These are phyloP conservation scores for Phylloscopus trochiloides DNA, from an alignment of 2,113 vertebrate genomes.

Conservation along the genomic window DNA sequence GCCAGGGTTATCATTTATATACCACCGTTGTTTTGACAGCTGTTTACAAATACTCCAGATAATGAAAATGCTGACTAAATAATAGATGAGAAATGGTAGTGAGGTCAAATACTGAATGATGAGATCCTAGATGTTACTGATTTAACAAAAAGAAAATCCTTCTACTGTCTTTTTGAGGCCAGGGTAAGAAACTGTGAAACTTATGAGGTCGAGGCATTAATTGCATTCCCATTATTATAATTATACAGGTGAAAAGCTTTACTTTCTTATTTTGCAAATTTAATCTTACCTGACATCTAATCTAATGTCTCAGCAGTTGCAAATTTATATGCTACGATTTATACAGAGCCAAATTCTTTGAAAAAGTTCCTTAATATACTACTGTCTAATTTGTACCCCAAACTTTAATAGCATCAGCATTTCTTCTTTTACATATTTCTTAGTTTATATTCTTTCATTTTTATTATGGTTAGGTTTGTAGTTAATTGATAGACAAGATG, in stretches of 20 bases:
- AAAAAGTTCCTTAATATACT: rapidly evolving
- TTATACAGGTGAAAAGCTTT: background rate
- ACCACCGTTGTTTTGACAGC: background rate
- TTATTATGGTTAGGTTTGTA: background rate
- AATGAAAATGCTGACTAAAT: background rate
- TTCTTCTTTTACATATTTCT: background rate
- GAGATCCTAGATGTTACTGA: background rate
- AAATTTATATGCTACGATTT: background rate
- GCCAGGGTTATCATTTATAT: background rate
- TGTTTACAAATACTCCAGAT: slow-evolving; percentile 11
- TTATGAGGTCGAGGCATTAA: background rate
- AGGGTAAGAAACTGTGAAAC: background rate
- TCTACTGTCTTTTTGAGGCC: background rate
- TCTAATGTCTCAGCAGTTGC: background rate
- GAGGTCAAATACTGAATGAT: background rate
- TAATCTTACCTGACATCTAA: background rate
- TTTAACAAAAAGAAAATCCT: background rate
- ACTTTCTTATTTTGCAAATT: background rate
- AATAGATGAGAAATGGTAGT: background rate
- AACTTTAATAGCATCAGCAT: background rate
- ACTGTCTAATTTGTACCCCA: background rate
- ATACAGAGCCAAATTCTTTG: background rate
- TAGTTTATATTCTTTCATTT: background rate
- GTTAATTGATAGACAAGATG: background rate
- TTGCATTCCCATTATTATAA: background rate